phyloP scores from a whole-genome alignment of 2,888 invertebrate species.

The Listrodromus nycthemerus region DNA sequence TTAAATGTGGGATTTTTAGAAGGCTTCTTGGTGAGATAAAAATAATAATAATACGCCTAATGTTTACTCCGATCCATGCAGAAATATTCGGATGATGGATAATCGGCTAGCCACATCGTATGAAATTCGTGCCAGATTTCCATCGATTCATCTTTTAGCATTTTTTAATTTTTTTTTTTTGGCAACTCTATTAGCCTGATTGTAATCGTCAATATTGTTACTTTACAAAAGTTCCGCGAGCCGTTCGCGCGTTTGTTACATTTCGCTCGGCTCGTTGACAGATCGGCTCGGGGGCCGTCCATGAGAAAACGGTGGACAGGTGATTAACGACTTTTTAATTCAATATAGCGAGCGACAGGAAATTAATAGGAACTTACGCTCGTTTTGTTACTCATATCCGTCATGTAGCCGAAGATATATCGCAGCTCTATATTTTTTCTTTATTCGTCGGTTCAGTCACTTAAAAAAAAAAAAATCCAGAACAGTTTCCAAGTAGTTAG shows the following conservation, averaged over 20 bases:
- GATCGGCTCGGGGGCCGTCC: neutral
- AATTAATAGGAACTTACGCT: slow-evolving; percentile 72
- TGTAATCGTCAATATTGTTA: neutral
- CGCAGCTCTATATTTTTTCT: neutral
- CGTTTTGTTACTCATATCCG: slow-evolving; percentile 29
- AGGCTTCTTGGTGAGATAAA: too few species aligned
- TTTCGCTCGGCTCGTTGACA: slow-evolving; percentile 2
- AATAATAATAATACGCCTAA: too few species aligned
- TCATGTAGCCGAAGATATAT: neutral
- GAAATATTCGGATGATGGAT: neutral
- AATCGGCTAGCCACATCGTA: neutral
- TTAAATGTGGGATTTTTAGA: too few species aligned
- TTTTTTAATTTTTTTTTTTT: neutral
- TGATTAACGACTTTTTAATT: slow-evolving; percentile 78
- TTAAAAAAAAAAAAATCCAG: neutral
- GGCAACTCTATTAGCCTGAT: too few species aligned
- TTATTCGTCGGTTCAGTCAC: neutral
- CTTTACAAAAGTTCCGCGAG: neutral
- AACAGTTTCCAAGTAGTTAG: neutral
- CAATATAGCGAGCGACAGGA: slow-evolving; percentile 76
- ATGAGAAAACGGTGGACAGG: slow-evolving; percentile 54
- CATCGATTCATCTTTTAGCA: neutral
- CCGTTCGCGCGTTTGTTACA: neutral
- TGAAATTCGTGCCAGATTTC: neutral
- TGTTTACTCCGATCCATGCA: neutral